These are phyloP conservation scores for Marronus borbonicus DNA, from an alignment of 2,888 invertebrate genomes.

Conservation along the genomic window DNA sequence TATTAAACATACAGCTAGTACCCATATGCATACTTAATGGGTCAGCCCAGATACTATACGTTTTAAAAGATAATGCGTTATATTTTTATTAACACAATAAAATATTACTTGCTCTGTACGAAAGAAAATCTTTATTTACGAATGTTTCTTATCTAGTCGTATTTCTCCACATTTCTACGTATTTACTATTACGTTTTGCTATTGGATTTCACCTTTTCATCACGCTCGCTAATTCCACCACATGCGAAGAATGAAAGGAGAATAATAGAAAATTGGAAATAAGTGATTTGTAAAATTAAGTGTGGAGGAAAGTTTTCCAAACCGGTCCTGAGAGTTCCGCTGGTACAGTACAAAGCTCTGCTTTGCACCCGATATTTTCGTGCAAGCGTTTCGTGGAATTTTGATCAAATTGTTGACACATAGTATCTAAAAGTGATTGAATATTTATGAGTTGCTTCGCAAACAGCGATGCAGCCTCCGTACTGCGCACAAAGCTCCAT, in stretches of 20 bases:
- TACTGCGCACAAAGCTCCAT: background rate
- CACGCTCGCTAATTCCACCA: no score
- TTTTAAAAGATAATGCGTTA: no score
- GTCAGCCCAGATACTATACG: no score
- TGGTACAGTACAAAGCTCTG: background rate
- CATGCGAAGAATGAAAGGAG: background rate
- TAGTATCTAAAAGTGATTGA: background rate
- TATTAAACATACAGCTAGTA: no score
- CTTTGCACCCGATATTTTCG: background rate
- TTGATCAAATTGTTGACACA: background rate
- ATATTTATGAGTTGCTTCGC: slow-evolving; percentile 8
- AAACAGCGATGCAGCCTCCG: background rate
- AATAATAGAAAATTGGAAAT: background rate
- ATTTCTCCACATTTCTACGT: no score
- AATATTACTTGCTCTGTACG: no score
- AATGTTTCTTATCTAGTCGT: no score
- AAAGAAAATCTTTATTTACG: no score
- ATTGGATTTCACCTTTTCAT: no score
- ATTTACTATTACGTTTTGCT: no score
- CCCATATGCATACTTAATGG: no score
- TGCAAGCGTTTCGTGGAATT: background rate
- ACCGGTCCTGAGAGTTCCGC: background rate
- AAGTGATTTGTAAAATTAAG: background rate
- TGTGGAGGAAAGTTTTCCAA: background rate
- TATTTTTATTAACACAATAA: no score